Base-by-base conservation (phyloP, 2,797 vertebrate species). In the Xenops minutus region DNA sequence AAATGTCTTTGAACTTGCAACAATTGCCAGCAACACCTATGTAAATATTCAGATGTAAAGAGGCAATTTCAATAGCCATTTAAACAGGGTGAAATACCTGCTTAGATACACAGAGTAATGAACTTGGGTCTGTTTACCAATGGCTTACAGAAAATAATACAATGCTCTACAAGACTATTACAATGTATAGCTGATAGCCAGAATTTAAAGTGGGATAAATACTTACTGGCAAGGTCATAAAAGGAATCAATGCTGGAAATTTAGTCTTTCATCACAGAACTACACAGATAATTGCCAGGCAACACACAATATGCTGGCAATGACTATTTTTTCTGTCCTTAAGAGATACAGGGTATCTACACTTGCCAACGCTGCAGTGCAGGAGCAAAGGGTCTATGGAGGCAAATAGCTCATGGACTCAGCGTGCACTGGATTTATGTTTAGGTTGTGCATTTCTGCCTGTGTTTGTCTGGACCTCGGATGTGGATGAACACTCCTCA, bases 181-280 rank as follows among this genome's bases (percentile, higher is more conserved):
- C 72, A 94, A 78, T 43, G 23, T 79, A 88, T n/a, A 88, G 76
- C 69, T 78, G 85, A 89, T 80, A 96, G 72, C 49, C 68, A 85
- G 79, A 84, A 93, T 89, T 93, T 95, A 88, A 89, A 95, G 88
- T 32, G 48, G 83, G 85, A 94, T 74, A 89, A 95, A 94, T 76
- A 68, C 36, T 94, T 92, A 63, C 95, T 86, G 80, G 77, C 91
- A 95, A 96, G 88, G 89, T 94, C 89, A 92, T 81, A 86, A 91
- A 96, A 91, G 59, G 63, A 94, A 89, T 89, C 66, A 91, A 44
- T 84, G 69, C 81, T 91, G 46, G 68, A 89, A 92, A 89, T 72
- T n/a, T 30, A 69, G 77, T 44, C 89, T 81, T 91, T 91, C 89
- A 83, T 91, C 92, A 96, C 73, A 82, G 54, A 91, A 66, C 58